Conservation (phyloP, 2,888 invertebrate genomes). For the Trachelus stipa region DNA sequence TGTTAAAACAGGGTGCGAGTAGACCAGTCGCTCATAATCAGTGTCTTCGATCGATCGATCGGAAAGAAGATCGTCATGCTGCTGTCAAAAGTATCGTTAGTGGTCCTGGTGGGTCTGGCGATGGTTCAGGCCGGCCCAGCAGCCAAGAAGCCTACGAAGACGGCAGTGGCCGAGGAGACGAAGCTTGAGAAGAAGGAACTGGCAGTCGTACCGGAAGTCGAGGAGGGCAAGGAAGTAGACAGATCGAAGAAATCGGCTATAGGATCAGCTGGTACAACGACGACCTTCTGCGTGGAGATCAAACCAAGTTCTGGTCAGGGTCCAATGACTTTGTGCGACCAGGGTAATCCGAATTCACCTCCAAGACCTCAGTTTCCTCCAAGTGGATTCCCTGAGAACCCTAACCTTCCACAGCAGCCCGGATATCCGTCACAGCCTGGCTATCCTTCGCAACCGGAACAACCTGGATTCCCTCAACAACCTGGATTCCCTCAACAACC, state of each 20-base stretch:
- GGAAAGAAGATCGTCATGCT: neutral
- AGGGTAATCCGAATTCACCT: too few species aligned
- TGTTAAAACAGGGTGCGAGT: neutral
- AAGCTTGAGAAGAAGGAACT: constrained; percentile 15
- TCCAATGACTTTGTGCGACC: too few species aligned
- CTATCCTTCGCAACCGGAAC: neutral
- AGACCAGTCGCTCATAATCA: neutral
- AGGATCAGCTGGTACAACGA: constrained; percentile 43
- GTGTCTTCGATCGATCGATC: neutral
- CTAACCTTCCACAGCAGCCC: too few species aligned
- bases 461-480: neutral
- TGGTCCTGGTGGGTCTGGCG: constrained; percentile 24
- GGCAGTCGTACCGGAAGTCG: neutral
- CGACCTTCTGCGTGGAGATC: constrained; percentile 68
- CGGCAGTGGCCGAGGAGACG: constrained; percentile 16
- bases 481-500: neutral
- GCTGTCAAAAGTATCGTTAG: constrained; percentile 15
- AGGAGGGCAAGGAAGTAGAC: constrained; percentile 32
- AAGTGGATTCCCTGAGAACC: too few species aligned
- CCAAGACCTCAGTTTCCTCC: too few species aligned
- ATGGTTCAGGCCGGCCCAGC: constrained; percentile 30
- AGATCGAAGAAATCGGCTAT: constrained; percentile 59
- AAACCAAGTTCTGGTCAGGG: constrained; percentile 42
- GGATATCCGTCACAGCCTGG: too few species aligned
- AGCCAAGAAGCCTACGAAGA: constrained; percentile 11